Base-by-base conservation (phyloP, 2,113 vertebrate species). In the Crocuta crocuta region DNA sequence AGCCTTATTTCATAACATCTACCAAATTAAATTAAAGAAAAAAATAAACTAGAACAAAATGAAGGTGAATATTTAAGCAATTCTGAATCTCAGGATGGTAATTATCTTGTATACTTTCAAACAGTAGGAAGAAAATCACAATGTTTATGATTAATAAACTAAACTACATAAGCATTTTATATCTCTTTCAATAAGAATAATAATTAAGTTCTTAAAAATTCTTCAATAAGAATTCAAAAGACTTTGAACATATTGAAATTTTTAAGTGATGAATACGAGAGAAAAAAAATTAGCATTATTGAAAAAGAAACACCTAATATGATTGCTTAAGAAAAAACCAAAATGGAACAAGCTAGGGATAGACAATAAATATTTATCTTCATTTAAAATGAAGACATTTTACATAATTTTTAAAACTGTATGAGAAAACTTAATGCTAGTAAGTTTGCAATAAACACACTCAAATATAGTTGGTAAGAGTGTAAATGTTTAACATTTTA, bases 181-280 rank as follows among this genome's bases (percentile, higher is more conserved):
- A 55, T 65, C 31, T 45, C 11, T 23, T 93, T 95, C 39, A 92
- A 70, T 68, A 89, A 79, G 66, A 55, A 48, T 76, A 76, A 76
- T 17, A 76, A 28, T 76, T 76, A 76, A 76, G 43, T 31, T 45
- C 5, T 76, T 17, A 48, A 31, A 48, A 76, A 48, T 76, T 48
- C 17, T 95, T 95, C 48, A 89, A 63, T 68, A 92, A 84, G 43
- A 76, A 76, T 74, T 48, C 74, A 55, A 13, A 97, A 66, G 58
- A 89, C 16, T 48, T 31, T 50, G 24, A 71, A 81, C 33, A 66
- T 24, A 81, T 31, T 48, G 19, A 94, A 74, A 81, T 58, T 33
- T 73, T 19, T 68, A 82, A 87, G 58, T 21, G 39, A 58, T 13
- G 55, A 94, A 66, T 87, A 74, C 4, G 33, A 82, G 13, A 66